Conservation (phyloP, 37 sponge, comb jelly and placozoan genomes). For the Petrosia ficiformis region DNA sequence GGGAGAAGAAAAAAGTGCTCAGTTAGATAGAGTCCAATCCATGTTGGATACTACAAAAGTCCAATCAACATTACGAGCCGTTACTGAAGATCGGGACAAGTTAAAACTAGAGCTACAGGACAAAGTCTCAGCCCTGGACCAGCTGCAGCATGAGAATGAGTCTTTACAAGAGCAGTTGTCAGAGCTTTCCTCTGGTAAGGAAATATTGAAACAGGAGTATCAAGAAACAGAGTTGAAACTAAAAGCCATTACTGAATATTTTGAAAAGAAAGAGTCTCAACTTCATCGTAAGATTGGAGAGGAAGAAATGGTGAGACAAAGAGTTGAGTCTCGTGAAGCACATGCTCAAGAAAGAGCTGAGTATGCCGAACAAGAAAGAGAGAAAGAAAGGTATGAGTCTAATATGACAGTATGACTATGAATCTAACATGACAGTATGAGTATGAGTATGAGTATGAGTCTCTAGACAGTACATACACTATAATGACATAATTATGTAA, state of each 20-base stretch:
- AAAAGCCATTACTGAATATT: slow-evolving; percentile 66
- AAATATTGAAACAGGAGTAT: slow-evolving; percentile 8
- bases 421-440: no score
- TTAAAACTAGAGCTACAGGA: slow-evolving; percentile 13
- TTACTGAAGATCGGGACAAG: slow-evolving; percentile 33
- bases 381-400: slow-evolving; percentile 55
- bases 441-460: no score
- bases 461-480: no score
- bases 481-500: no score
- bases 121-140: background rate
- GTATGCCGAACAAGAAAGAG: slow-evolving; percentile 56
- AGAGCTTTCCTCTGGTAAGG: slow-evolving; percentile 5
- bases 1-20: slow-evolving; percentile 8
- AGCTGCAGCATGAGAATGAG: slow-evolving; percentile 17
- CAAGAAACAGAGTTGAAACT: slow-evolving; percentile 49
- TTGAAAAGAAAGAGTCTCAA: slow-evolving; percentile 56
- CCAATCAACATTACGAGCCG: slow-evolving; percentile 35
- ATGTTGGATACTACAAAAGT: slow-evolving; percentile 80
- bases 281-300: slow-evolving; percentile 56
- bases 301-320: slow-evolving; percentile 41
- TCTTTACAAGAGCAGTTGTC: slow-evolving; percentile 10
- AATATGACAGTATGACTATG: background rate
- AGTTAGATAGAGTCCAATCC: slow-evolving; percentile 51
- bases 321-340: slow-evolving; percentile 50
- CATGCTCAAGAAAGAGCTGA: slow-evolving; percentile 65